A percentile compares a stretch with the other conserved stretches of the same genome.
These are phyloP conservation scores for Drosophila pallidifrons DNA, from an alignment of 1,140 invertebrate species.

Conservation along the genomic window DNA sequence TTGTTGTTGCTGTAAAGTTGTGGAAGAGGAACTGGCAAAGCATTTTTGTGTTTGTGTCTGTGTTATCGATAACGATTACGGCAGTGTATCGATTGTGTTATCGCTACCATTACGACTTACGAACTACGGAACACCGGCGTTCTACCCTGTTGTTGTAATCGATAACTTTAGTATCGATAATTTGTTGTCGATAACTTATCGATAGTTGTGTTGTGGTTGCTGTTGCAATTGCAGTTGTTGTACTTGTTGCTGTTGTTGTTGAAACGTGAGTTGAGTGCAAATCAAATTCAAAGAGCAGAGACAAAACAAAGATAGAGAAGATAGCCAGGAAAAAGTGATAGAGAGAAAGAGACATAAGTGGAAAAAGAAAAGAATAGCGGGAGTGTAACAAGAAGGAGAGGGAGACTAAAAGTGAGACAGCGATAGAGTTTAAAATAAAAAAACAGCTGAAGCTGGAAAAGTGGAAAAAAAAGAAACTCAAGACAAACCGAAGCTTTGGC, in stretches of 20 bases:
- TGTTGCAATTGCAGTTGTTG: slow-evolving; percentile 12
- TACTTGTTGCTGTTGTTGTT: slow-evolving; percentile 16
- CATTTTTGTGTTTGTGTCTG: neutral
- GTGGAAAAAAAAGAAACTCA: slow-evolving; percentile 28
- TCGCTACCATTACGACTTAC: slow-evolving; percentile 34
- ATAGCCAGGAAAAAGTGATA: neutral
- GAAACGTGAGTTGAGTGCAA: slow-evolving; percentile 46
- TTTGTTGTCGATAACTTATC: slow-evolving; percentile 18
- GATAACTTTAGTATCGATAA: slow-evolving; percentile 3
- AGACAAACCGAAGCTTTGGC: slow-evolving; percentile 63
- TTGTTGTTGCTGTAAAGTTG: slow-evolving; percentile 4
- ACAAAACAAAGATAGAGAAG: neutral
- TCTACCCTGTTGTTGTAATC: slow-evolving; percentile 18
- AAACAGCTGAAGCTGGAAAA: slow-evolving; percentile 9
- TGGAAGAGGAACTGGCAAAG: slow-evolving; percentile 4
- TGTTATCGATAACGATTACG: slow-evolving; percentile 16
- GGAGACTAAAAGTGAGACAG: neutral
- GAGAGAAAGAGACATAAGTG: neutral
- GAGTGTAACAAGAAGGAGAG: neutral
- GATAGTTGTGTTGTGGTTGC: slow-evolving; percentile 1
- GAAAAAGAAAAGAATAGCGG: neutral
- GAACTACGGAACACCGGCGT: slow-evolving; percentile 27
- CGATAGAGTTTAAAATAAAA: neutral
- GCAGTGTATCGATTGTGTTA: slow-evolving; percentile 8
- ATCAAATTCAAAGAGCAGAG: slow-evolving; percentile 21